Evolutionary conservation across 23 tunicate species (phyloP), one percentile per base, ranked within the genome.

Genomic region (Trididemnum miniatum): DNA sequence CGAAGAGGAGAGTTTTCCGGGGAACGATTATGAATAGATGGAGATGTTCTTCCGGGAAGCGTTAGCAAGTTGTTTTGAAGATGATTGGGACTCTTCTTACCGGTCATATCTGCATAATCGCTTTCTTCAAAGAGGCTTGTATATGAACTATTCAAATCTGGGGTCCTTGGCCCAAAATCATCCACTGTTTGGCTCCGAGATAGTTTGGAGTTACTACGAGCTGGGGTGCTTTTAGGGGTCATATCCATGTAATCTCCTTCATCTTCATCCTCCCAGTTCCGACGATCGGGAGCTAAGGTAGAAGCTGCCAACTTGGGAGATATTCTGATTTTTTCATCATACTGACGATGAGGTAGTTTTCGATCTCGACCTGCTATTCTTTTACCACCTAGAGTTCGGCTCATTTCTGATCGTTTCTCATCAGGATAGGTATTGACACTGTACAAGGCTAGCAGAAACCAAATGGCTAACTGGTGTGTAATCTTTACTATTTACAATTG

Each of bases 191-290:
- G 52, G 33, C 62, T 38, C 23, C 80, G 64, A 26, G 4, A 3
- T 18, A 62, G 26, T 23, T 5, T 7, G 37, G 75, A 30, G 20
- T 18, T 32, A 24, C 5, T 65, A 2, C 12, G 38, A 9, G 31
- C 32, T 7, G 75, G 75, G 25, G 81, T 36, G 36, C 75, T 73
- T 54, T 79, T 80, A 20, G 84, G 85, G 15, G 90, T 83, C 90
- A 86, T 86, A 71, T 79, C 90, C 31, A 71, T 35, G 59, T 86
- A 86, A 34, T 40, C 80, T 12, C 65, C 85, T 1, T 86, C 85
- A 77, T 77, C 89, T 15, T 77, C 89, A 39, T 64, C 71, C 20
- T 59, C 83, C 15, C 54, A 44, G 9, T 44, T 44, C 15, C 54
- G 9, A 9, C 54, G 54, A 15, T 44, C 54, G 15, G n/a, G n/a